A percentile compares a stretch with the other conserved stretches of the same genome.
Evolutionary conservation across 1,140 invertebrate species (phyloP).

Genomic region (Thaumetopoea pityocampa): DNA sequence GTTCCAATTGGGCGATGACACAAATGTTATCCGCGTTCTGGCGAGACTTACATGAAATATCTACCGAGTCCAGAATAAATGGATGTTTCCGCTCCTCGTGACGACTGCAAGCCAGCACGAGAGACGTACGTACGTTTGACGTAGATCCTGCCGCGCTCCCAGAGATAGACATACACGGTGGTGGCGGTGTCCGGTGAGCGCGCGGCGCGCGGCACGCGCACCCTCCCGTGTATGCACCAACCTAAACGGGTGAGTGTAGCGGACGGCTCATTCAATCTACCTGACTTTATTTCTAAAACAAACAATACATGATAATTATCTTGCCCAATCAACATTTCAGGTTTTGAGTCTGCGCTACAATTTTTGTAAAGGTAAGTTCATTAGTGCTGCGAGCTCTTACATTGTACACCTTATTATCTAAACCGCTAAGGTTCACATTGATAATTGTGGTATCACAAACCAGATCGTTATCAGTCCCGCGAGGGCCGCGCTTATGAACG

Average conservation of each 20-base stretch:
- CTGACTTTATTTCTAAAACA: conserved; percentile 12
- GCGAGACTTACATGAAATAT: conserved; percentile 14
- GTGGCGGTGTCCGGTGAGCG: neutral
- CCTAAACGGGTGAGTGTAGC: conserved; percentile 20
- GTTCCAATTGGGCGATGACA: conserved; percentile 18
- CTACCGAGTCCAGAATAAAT: conserved; percentile 24
- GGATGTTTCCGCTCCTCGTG: conserved; percentile 3
- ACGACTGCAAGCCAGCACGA: neutral
- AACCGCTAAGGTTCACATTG: conserved; percentile 4
- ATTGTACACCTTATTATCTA: conserved; percentile 4
- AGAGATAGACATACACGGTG: neutral
- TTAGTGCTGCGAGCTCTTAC: conserved; percentile 16
- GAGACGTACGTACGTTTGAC: too few species aligned
- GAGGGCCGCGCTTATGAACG: conserved; percentile 14
- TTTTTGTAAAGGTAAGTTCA: conserved; percentile 21
- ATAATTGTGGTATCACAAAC: conserved; percentile 14
- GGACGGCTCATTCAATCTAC: conserved; percentile 17
- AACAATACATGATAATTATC: conserved; percentile 30
- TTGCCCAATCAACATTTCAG: conserved; percentile 28
- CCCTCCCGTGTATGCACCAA: conserved; percentile 26
- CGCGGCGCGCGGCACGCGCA: neutral
- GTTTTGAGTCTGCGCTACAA: neutral
- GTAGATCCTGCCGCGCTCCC: too few species aligned
- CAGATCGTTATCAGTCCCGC: conserved; percentile 8
- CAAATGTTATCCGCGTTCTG: conserved; percentile 22